Evolutionary conservation across 2,113 vertebrate genomes (phyloP).

Genomic region (Uria aalge): DNA sequence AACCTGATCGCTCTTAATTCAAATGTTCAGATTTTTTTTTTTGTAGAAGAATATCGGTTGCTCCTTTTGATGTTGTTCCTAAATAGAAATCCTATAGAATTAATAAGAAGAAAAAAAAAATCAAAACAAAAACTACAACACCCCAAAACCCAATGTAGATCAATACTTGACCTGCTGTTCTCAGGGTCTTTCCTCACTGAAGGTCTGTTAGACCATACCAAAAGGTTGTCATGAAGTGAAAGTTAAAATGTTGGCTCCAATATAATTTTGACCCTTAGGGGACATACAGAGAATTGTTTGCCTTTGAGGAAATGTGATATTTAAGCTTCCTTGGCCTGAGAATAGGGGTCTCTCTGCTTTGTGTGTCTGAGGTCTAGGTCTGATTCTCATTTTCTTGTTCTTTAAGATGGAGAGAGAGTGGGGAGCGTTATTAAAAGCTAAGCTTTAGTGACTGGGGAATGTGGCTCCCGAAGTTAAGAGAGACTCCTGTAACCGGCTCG

Average conservation of each 20-base stretch:
- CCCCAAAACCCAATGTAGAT: background rate
- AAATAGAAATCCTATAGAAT: background rate
- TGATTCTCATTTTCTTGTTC: background rate
- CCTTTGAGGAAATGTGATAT: background rate
- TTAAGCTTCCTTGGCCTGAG: background rate
- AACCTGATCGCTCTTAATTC: background rate
- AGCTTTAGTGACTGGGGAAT: background rate
- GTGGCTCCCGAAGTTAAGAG: background rate
- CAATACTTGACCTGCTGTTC: background rate
- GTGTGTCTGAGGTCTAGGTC: background rate
- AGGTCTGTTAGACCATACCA: background rate
- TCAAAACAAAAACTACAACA: background rate
- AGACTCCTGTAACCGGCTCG: rapidly evolving
- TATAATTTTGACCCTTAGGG: background rate
- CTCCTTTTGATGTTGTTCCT: slow-evolving; percentile 2
- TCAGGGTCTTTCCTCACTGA: background rate
- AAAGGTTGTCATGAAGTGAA: background rate
- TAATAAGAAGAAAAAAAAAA: background rate
- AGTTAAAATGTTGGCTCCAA: background rate
- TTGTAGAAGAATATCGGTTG: background rate
- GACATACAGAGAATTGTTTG: background rate
- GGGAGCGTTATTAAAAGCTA: background rate
- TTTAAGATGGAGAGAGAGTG: background rate
- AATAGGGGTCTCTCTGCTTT: background rate
- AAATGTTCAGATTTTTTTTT: background rate